These are phyloP conservation scores for Oeneis ivallda DNA, from an alignment of 2,888 invertebrate genomes.

Conservation along the genomic window DNA sequence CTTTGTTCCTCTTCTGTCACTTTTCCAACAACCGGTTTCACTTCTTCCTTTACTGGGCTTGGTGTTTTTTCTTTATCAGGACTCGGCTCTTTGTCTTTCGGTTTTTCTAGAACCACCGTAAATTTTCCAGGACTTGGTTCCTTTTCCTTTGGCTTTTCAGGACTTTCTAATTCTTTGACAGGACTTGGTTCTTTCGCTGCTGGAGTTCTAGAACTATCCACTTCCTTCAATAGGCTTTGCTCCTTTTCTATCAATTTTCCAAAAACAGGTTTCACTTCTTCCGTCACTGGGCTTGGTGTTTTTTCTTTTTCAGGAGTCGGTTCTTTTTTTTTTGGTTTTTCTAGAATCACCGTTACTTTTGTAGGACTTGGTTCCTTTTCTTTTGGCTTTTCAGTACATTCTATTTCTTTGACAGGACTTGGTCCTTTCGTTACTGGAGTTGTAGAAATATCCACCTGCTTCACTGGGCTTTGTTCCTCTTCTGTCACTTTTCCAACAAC, in stretches of 20 bases:
- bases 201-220: background rate
- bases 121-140: background rate
- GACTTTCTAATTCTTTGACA: slow-evolving; percentile 10
- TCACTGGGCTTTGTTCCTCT: background rate
- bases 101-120: too few relatives aligned
- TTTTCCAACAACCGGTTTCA: background rate
- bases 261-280: background rate
- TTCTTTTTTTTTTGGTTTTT: background rate
- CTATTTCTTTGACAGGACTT: slow-evolving; percentile 15
- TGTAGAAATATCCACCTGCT: background rate
- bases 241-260: slow-evolving; percentile 17
- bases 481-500: too few relatives aligned
- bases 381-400: background rate
- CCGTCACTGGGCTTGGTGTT: background rate
- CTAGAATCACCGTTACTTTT: slow-evolving; percentile 21
- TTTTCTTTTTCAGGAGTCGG: background rate
- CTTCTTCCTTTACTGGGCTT: slow-evolving; percentile 17
- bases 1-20: slow-evolving; percentile 4
- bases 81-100: too few relatives aligned
- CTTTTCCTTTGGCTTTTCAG: background rate
- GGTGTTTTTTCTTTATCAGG: slow-evolving; percentile 26
- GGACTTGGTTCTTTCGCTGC: slow-evolving; percentile 26
- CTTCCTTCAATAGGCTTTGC: slow-evolving; percentile 18
- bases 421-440: slow-evolving; percentile 9
- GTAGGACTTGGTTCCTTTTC: slow-evolving; percentile 28